Percentiles rank a stretch among this genome's conserved stretches.
phyloP scores from a whole-genome alignment of 2,797 vertebrate genomes.

The Podargus strigoides region DNA sequence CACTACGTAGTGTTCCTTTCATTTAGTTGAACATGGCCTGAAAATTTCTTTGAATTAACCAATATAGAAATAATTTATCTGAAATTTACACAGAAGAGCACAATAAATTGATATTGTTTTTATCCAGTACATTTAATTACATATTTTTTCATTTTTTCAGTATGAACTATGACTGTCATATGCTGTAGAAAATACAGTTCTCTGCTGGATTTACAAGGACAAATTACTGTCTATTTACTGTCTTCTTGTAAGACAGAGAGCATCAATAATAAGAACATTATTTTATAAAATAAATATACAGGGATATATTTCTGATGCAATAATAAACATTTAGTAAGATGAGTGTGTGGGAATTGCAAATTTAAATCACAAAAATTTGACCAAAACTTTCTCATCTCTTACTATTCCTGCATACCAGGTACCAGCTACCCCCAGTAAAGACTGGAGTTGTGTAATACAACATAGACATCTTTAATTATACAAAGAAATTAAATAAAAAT shows the following conservation, averaged over 20 bases:
- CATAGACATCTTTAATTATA: not conserved
- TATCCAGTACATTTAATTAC: not conserved
- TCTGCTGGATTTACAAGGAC: not conserved
- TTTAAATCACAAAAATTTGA: not conserved
- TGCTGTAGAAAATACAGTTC: not conserved
- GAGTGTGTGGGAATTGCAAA: not conserved
- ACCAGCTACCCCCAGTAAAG: not conserved
- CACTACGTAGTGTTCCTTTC: fast-evolving
- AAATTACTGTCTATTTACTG: not conserved
- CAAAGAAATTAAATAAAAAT: not conserved
- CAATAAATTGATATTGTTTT: not conserved
- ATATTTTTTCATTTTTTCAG: not conserved
- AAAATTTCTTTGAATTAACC: not conserved
- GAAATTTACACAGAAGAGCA: not conserved
- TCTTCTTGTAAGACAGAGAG: not conserved
- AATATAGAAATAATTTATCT: not conserved
- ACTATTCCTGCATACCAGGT: not conserved
- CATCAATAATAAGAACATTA: not conserved
- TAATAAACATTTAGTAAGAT: not conserved
- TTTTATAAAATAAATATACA: not conserved
- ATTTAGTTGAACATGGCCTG: not conserved
- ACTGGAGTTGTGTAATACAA: not conserved
- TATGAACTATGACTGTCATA: not conserved
- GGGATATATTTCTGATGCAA: not conserved
- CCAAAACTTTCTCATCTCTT: not conserved